Base-by-base conservation (phyloP, 2,888 invertebrate genomes). In the Drosophila austrosaltans region DNA sequence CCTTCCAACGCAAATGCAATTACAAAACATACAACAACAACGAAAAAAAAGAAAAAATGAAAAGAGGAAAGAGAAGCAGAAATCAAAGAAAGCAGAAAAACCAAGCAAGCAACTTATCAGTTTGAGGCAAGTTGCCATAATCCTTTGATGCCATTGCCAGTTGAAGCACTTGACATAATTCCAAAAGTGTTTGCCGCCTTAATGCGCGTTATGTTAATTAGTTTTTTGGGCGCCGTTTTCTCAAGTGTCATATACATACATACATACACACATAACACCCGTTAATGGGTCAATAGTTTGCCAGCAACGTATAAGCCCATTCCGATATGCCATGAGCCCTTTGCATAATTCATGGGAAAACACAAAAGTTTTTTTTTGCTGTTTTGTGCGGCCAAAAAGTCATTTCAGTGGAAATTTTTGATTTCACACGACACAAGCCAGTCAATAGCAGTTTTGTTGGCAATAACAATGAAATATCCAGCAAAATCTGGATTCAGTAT, bases 331-430 rank as follows among this genome's bases (percentile, higher is more conserved):
- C 77, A 68, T 75, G 68, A 68, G 81, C 72, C 76, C 84, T 88
- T 81, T 84, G 89, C 83, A 84, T 88, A 88, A 84, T 84, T 88
- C 87, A 84, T 84, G 76, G 63, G 69, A 36, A 39, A 64, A 75
- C 40, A 59, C 61, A 81, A 69, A 75, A 78, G 72, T 59, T 78
- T 75, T 76, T 75, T 66, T 62, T 56, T 40, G 36, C 25, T 56
- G 22, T 42, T 60, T 40, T 42, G 66, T 57, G 36, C 20, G 69
- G 58, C 62, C 76, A 66, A 67, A 89, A 89, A 89, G 82, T 84
- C 85, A 89, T 84, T 82, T 72, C 76, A 74, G 82, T 85, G 85
- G 89, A 85, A 85, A 89, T 85, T 87, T 85, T 87, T 85, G 87
- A 85, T 89, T 85, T 85, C 80, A 81, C 85, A 82, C 89, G 84